These are phyloP conservation scores for Drosophila prolongata DNA, from an alignment of 2,888 invertebrate species.

Conservation along the genomic window DNA sequence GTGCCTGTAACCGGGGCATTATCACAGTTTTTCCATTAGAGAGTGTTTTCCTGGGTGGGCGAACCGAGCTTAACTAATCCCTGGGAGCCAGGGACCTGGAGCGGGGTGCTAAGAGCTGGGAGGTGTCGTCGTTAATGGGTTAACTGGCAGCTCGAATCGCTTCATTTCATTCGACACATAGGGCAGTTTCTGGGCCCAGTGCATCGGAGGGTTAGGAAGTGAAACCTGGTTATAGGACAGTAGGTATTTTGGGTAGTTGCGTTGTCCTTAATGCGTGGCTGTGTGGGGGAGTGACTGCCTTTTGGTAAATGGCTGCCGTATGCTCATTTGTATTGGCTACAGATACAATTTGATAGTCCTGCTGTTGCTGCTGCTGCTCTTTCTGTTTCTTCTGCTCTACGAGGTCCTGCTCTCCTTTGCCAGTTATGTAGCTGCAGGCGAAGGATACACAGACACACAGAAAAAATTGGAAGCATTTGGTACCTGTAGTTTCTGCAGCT, in stretches of 20 bases:
- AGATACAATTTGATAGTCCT: slow-evolving; percentile 76
- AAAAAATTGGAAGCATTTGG: slow-evolving; percentile 27
- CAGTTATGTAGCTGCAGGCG: slow-evolving; percentile 54
- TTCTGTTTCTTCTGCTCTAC: not conserved
- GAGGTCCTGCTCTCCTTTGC: slow-evolving; percentile 24
- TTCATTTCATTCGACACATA: slow-evolving; percentile 61
- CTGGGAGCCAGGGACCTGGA: not conserved
- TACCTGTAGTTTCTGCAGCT: slow-evolving; percentile 14
- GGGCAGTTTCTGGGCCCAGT: slow-evolving; percentile 18
- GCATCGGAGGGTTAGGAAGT: slow-evolving; percentile 4
- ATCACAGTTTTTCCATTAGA: slow-evolving; percentile 44
- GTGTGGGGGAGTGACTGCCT: slow-evolving; percentile 46
- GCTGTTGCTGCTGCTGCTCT: slow-evolving; percentile 21
- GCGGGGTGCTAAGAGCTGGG: slow-evolving; percentile 5
- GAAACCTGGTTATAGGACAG: not conserved
- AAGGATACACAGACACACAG: slow-evolving; percentile 64
- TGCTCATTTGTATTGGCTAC: slow-evolving; percentile 79
- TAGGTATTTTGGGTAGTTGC: slow-evolving; percentile 4
- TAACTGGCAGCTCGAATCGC: slow-evolving; percentile 70
- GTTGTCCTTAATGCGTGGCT: slow-evolving; percentile 17
- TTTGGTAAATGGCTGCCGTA: slow-evolving; percentile 77
- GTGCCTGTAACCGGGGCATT: slow-evolving; percentile 19
- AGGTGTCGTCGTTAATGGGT: slow-evolving; percentile 66
- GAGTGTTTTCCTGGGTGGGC: slow-evolving; percentile 1
- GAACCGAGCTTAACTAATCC: slow-evolving; percentile 10